Conservation (phyloP, 2,797 vertebrate species). For the Gadopsis bispinosus region DNA sequence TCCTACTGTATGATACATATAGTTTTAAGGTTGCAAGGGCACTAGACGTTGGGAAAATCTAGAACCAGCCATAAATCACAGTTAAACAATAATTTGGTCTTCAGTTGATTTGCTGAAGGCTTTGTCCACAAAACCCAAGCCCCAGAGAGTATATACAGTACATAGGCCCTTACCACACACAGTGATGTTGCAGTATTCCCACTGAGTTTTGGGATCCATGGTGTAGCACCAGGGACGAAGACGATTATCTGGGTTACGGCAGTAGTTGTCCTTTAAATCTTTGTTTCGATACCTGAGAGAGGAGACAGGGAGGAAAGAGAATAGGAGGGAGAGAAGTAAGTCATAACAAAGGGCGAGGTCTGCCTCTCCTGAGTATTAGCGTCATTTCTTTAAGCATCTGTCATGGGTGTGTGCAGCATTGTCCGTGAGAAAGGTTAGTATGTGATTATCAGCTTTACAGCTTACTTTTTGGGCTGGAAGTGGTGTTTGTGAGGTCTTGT, state of each 20-base stretch:
- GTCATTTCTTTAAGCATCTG: conserved; percentile 60
- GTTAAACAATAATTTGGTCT: conserved; percentile 42
- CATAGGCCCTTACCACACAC: conserved; percentile 89
- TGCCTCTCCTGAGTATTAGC: conserved; percentile 52
- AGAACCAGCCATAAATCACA: conserved; percentile 33
- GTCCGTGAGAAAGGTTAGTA: conserved; percentile 50
- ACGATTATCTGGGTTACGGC: conserved; percentile 96
- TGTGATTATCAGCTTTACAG: conserved; percentile 44
- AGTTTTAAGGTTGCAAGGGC: not conserved
- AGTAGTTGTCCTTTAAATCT: conserved; percentile 98
- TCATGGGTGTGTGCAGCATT: conserved; percentile 57
- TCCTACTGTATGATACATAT: conserved; percentile 10
- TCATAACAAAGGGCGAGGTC: conserved; percentile 60
- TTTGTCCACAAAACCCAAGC: conserved; percentile 38
- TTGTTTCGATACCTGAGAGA: conserved; percentile 91
- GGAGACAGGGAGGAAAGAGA: conserved; percentile 15
- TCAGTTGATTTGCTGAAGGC: conserved; percentile 35
- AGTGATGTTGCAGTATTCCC: conserved; percentile 97
- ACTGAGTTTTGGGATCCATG: conserved; percentile 91
- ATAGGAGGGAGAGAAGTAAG: conserved; percentile 34
- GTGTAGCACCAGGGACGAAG: conserved; percentile 97
- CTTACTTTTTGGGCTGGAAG: conserved; percentile 94
- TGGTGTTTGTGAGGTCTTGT: conserved; percentile 91
- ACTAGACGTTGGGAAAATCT: conserved; percentile 3
- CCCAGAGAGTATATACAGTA: conserved; percentile 16